phyloP scores from a whole-genome alignment of 2,113 vertebrate genomes.

The Ptychochromis oligacanthus region DNA sequence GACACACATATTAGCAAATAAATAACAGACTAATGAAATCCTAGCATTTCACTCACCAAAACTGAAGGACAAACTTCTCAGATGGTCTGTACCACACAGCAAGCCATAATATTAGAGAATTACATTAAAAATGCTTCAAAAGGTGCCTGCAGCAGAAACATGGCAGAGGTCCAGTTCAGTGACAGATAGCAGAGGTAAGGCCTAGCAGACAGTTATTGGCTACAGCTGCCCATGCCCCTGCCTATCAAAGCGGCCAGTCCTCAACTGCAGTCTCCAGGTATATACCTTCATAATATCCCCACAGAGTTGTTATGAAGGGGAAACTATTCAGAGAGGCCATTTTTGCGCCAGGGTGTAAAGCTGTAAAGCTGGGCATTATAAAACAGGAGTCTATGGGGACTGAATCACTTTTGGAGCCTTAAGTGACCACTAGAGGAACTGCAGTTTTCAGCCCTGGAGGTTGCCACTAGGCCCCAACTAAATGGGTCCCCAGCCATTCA shows the following conservation, averaged over 20 bases:
- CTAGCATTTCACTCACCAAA: not conserved
- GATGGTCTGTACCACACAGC: too few species aligned
- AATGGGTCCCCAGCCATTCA: too few species aligned
- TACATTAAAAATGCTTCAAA: not conserved
- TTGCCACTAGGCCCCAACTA: too few species aligned
- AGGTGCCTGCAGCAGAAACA: not conserved
- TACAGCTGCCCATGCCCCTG: too few species aligned
- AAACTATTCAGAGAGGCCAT: too few species aligned
- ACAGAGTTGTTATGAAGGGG: too few species aligned
- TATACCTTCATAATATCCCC: not conserved
- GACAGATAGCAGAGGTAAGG: not conserved
- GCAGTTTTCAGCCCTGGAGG: not conserved
- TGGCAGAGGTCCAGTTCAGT: not conserved
- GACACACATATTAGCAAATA: not conserved
- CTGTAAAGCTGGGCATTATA: too few species aligned
- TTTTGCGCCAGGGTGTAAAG: too few species aligned
- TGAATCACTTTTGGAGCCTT: not conserved
- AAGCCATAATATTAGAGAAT: too few species aligned
- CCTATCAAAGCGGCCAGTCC: too few species aligned
- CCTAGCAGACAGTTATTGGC: not conserved
- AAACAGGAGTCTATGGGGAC: too few species aligned
- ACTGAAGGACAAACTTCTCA: not conserved
- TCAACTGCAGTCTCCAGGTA: not conserved
- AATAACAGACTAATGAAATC: not conserved
- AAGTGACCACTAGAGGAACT: not conserved